Evolutionary conservation across 1,140 invertebrate genomes (phyloP), one percentile per base, ranked within the genome.

Genomic region (Aphaenogaster ashmeadi): DNA sequence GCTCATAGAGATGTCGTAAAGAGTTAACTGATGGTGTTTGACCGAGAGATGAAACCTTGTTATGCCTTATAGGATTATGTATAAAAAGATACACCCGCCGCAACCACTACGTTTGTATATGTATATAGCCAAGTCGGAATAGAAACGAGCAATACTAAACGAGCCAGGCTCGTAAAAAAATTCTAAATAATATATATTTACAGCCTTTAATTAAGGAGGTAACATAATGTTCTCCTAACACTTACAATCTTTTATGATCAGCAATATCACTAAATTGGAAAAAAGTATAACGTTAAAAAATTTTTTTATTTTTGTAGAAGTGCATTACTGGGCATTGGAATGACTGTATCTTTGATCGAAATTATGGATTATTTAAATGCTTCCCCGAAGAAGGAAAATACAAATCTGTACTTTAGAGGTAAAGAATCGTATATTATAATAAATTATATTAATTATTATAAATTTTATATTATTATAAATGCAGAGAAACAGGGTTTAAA

Each of bases 1-100:
- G 77, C 88, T 92, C 87, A 90, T 92, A 91, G 90, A 93, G 87
- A 71, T 77, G 78, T 93, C 92, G 89, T 94, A 93, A 94, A 93
- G 89, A 88, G 69, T 71, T 87, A 75, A 87, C 83, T 84, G 69
- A 88, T 88, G 91, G 91, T 92, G 91, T 93, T 93, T 92, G 92
- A 92, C 92, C 93, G 86, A 83, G 77, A 88, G 87, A 89, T 80
- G 88, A 78, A 84, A 91, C 83, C 89, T 52, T 9, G 54, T 27
- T 56, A 41, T 44, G 56, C 56, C 18, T 58, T 69, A 18, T 52
- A 21, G 18, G 47, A 67, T 81, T 36, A 71, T 33, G 15, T 18
- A 56, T 56, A 50, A 36, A 79, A 7, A 64, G 33, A 15, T 60
- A 38, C 7, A 33, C 18, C 21, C 21, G 27, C 33, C 18, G 21